A percentile compares a stretch with the other conserved stretches of the same genome.
phyloP scores from a whole-genome alignment of 2,888 invertebrate species.

The Xanthorhoe spadicearia region DNA sequence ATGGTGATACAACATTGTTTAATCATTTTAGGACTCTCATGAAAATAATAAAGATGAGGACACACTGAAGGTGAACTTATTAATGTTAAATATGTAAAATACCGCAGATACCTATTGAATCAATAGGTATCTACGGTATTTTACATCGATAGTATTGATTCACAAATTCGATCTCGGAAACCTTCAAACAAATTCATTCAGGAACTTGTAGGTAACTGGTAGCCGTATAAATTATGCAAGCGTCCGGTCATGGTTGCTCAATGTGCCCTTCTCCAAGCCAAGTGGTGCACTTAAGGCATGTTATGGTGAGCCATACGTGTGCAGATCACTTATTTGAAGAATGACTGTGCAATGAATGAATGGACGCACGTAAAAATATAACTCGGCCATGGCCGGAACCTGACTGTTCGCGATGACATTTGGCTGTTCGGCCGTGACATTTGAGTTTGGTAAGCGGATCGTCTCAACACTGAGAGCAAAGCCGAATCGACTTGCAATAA shows the following conservation, averaged over 20 bases:
- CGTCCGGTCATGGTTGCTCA: constrained; percentile 39
- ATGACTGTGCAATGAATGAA: constrained; percentile 50
- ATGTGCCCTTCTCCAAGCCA: constrained; percentile 32
- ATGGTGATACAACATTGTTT: too few species aligned
- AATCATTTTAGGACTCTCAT: too few species aligned
- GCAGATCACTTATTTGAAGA: constrained; percentile 42
- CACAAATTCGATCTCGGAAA: constrained; percentile 23
- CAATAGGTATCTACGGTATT: not conserved
- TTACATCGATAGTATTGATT: too few species aligned
- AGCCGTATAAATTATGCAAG: constrained; percentile 39
- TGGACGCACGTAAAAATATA: constrained; percentile 46
- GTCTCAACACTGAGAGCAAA: constrained; percentile 17
- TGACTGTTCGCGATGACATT: constrained; percentile 41
- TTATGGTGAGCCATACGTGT: constrained; percentile 33
- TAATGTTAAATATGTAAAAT: not conserved
- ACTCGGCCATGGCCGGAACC: constrained; percentile 54
- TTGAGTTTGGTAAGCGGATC: constrained; percentile 32
- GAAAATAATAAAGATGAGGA: too few species aligned
- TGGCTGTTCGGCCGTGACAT: constrained; percentile 32
- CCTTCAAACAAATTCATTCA: constrained; percentile 38
- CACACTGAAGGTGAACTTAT: too few species aligned
- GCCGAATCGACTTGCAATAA: constrained; percentile 15
- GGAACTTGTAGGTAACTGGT: constrained; percentile 23
- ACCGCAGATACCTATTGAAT: not conserved
- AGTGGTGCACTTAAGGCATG: constrained; percentile 23